phyloP scores from a whole-genome alignment of 2,113 vertebrate genomes.

The Sceloporus tristichus region DNA sequence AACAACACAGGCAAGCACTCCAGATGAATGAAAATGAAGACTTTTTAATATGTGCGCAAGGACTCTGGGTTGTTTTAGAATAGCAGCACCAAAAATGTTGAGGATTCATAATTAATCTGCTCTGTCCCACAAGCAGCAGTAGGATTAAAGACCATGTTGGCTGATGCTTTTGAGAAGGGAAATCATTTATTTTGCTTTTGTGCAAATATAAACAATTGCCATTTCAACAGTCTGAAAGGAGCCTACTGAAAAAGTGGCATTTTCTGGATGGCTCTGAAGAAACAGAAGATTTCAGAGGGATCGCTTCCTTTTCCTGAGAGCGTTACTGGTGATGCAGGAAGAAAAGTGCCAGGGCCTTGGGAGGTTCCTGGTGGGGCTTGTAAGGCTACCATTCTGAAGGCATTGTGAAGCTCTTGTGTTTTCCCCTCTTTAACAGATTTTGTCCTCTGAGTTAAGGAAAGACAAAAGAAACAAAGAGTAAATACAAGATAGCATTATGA shows the following conservation, averaged over 20 bases:
- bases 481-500: too few species aligned
- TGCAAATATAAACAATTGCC: slow-evolving; percentile 50
- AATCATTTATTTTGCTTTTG: slow-evolving; percentile 60
- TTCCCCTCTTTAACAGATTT: background rate
- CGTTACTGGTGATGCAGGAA: background rate
- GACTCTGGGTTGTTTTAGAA: slow-evolving; percentile 58
- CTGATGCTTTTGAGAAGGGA: slow-evolving; percentile 54
- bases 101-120: slow-evolving; percentile 69
- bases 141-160: slow-evolving; percentile 56
- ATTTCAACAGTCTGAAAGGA: slow-evolving; percentile 38
- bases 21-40: slow-evolving; percentile 80
- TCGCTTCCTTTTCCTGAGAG: background rate
- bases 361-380: background rate
- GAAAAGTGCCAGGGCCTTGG: background rate
- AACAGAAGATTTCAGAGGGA: background rate
- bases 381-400: background rate
- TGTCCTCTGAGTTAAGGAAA: background rate
- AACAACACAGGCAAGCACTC: slow-evolving; percentile 75
- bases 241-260: slow-evolving; percentile 44
- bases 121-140: slow-evolving; percentile 52
- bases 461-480: too few species aligned
- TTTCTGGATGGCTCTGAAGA: background rate
- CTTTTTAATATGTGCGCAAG: slow-evolving; percentile 68
- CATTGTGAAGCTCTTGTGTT: too few species aligned
- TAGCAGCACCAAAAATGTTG: slow-evolving; percentile 70